Percentiles rank a stretch among this genome's conserved stretches.
These are phyloP conservation scores for Acrossocheilus wenchowensis DNA, from an alignment of 2,797 vertebrate species.

Conservation along the genomic window DNA sequence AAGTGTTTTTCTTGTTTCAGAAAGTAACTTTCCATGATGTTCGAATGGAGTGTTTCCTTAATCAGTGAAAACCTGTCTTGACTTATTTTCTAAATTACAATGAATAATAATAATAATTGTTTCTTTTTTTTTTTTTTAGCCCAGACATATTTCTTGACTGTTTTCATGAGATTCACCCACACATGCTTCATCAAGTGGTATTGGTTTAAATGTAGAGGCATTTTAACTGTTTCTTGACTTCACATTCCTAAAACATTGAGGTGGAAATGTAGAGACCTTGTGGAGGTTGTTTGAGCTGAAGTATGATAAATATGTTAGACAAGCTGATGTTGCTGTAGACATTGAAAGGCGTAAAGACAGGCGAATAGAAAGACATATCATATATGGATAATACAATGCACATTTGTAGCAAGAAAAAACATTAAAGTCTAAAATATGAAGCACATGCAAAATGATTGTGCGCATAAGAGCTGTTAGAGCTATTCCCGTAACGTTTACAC, in stretches of 20 bases:
- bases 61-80: background rate
- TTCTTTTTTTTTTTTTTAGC: background rate
- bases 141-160: background rate
- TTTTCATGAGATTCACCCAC: background rate
- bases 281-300: background rate
- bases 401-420: constrained; percentile 29
- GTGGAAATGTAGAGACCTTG: background rate
- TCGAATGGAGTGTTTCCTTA: background rate
- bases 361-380: background rate
- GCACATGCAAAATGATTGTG: constrained; percentile 28
- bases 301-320: background rate
- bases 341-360: background rate
- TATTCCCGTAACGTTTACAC: constrained; percentile 6
- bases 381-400: background rate
- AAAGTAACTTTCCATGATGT: background rate
- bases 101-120: background rate
- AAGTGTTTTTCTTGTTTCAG: background rate
- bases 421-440: constrained; percentile 16
- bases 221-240: background rate
- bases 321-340: background rate
- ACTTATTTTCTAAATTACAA: background rate
- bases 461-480: constrained; percentile 64
- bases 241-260: background rate
- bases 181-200: background rate
- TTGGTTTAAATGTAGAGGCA: background rate